These are phyloP conservation scores for Zoanthus sansibaricus DNA, from an alignment of 92 coral and sea anemone genomes.

Conservation along the genomic window DNA sequence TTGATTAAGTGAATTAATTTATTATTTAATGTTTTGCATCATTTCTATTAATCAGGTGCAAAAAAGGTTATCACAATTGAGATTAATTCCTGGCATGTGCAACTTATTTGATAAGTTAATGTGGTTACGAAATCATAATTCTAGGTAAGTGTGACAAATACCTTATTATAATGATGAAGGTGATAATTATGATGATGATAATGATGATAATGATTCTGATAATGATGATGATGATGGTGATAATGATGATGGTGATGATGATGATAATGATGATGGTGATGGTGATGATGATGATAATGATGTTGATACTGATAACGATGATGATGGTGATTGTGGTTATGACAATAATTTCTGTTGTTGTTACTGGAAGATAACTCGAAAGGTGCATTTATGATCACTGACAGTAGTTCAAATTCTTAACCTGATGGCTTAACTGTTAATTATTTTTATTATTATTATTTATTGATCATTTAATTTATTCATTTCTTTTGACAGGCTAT, in stretches of 20 bases:
- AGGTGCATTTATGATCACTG: not conserved
- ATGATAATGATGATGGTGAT: not conserved
- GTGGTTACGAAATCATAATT: constrained; percentile 70
- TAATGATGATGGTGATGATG: no score
- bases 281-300: no score
- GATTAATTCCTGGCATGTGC: constrained; percentile 91
- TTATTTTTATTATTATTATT: no score
- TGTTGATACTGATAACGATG: not conserved
- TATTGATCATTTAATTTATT: not conserved
- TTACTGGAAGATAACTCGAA: not conserved
- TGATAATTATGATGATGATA: not conserved
- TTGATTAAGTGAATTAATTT: not conserved
- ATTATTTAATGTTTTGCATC: not conserved
- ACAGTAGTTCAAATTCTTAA: no score
- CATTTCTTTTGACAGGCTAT: constrained; percentile 29
- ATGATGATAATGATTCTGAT: not conserved
- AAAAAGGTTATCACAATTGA: constrained; percentile 74
- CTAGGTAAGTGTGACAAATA: not conserved
- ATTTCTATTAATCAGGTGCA: constrained; percentile 72
- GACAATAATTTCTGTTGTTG: not conserved
- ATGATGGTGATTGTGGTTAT: not conserved
- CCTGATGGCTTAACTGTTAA: no score
- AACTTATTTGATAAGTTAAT: constrained; percentile 82
- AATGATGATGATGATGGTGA: not conserved
- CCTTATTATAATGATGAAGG: not conserved